phyloP scores from a whole-genome alignment of 2,888 invertebrate species.

The Andrena hattorfiana region DNA sequence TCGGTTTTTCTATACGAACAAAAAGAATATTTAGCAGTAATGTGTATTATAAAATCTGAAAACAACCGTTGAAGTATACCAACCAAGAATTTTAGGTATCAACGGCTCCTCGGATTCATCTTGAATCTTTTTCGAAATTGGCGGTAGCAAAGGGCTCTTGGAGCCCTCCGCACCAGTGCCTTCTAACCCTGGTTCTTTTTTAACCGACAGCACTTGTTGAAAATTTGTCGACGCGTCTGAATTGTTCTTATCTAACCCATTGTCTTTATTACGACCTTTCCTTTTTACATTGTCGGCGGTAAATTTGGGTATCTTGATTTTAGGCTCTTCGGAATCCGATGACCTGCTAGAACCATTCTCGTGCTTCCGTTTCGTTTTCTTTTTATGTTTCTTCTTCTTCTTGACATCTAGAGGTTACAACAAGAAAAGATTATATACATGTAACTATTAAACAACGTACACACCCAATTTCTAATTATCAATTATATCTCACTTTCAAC shows the following conservation, averaged over 20 bases:
- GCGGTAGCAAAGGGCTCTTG: constrained; percentile 74
- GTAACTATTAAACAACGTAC: neutral
- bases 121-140: constrained; percentile 84
- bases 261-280: constrained; percentile 22
- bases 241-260: constrained; percentile 18
- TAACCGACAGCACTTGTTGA: constrained; percentile 21
- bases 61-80: constrained; percentile 45
- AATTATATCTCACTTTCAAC: constrained; percentile 72
- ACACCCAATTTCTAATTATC: constrained; percentile 19
- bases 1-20: constrained; percentile 77
- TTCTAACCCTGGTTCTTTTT: constrained; percentile 23
- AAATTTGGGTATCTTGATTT: constrained; percentile 62
- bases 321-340: constrained; percentile 72
- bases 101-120: constrained; percentile 83
- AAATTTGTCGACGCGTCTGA: neutral
- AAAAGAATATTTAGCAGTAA: constrained; percentile 8
- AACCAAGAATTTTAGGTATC: constrained; percentile 79
- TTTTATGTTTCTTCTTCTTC: constrained; percentile 82
- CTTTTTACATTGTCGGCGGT: constrained; percentile 12
- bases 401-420: constrained; percentile 68
- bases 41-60: constrained; percentile 13
- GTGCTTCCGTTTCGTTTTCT: constrained; percentile 81
- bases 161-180: constrained; percentile 36
- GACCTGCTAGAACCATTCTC: constrained; percentile 75
- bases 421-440: neutral